These are phyloP conservation scores for Acanthopagrus latus DNA, from an alignment of 2,797 vertebrate species.

Conservation along the genomic window DNA sequence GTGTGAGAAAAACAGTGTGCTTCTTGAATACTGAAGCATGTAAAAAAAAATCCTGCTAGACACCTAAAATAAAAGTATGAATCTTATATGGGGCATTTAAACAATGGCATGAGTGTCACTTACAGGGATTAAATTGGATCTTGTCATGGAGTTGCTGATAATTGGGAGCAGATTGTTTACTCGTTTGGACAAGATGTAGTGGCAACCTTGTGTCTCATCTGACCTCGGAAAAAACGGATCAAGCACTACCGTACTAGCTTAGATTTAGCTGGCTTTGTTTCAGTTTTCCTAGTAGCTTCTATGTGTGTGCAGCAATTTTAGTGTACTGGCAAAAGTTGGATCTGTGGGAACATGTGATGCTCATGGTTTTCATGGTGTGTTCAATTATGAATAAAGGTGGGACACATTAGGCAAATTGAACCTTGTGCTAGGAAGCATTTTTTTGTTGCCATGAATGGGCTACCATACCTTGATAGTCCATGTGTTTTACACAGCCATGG, in stretches of 20 bases:
- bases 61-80: too few relatives aligned
- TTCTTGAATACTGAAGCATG: too few relatives aligned
- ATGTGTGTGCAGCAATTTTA: conserved; percentile 5
- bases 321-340: background rate
- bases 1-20: too few relatives aligned
- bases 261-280: conserved; percentile 8
- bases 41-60: too few relatives aligned
- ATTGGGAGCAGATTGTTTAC: background rate
- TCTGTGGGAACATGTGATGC: background rate
- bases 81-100: too few relatives aligned
- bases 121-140: background rate
- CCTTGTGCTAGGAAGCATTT: background rate
- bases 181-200: background rate
- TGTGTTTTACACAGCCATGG: background rate
- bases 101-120: background rate
- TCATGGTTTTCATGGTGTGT: background rate
- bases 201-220: background rate
- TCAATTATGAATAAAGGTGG: background rate
- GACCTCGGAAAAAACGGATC: background rate
- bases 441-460: background rate
- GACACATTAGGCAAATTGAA: background rate
- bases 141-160: background rate
- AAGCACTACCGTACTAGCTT: background rate
- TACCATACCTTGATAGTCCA: background rate
- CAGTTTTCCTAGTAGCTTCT: background rate